phyloP scores from a whole-genome alignment of 2,888 invertebrate species.

The Perizoma flavofasciatum region DNA sequence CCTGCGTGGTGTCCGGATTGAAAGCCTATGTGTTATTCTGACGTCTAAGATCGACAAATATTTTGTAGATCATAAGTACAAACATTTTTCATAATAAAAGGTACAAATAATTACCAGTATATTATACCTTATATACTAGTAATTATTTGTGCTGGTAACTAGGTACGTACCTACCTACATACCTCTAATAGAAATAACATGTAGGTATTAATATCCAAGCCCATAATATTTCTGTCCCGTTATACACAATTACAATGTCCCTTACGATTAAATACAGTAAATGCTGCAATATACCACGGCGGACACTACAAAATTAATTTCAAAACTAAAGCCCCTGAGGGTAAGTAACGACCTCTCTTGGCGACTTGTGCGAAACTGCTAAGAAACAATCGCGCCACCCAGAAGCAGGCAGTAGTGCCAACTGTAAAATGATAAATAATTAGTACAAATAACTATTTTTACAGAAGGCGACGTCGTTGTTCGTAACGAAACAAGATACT shows the following conservation, averaged over 20 bases:
- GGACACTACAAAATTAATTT: slow-evolving; percentile 47
- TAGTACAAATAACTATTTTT: neutral
- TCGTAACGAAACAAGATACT: too few species aligned
- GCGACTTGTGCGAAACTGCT: slow-evolving; percentile 27
- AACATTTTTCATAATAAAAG: slow-evolving; percentile 3
- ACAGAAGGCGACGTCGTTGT: neutral
- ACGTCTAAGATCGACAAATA: too few species aligned
- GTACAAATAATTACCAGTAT: too few species aligned
- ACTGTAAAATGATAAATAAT: slow-evolving; percentile 2
- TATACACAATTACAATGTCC: slow-evolving; percentile 49
- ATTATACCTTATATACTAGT: too few species aligned
- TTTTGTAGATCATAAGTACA: too few species aligned
- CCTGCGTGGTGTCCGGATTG: too few species aligned
- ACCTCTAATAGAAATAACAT: slow-evolving; percentile 12
- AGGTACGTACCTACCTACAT: neutral
- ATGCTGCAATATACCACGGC: slow-evolving; percentile 40
- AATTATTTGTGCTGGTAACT: too few species aligned
- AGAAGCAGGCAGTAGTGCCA: slow-evolving; percentile 14
- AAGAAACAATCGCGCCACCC: slow-evolving; percentile 34
- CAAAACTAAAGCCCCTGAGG: slow-evolving; percentile 40
- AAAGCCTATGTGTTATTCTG: too few species aligned
- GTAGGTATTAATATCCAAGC: slow-evolving; percentile 19
- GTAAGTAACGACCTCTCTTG: slow-evolving; percentile 44
- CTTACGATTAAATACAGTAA: slow-evolving; percentile 48
- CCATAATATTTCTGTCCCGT: slow-evolving; percentile 41